Percentiles rank a stretch among this genome's conserved stretches.
These are phyloP conservation scores for Hermetia illucens DNA, from an alignment of 1,140 invertebrate species.

Conservation along the genomic window DNA sequence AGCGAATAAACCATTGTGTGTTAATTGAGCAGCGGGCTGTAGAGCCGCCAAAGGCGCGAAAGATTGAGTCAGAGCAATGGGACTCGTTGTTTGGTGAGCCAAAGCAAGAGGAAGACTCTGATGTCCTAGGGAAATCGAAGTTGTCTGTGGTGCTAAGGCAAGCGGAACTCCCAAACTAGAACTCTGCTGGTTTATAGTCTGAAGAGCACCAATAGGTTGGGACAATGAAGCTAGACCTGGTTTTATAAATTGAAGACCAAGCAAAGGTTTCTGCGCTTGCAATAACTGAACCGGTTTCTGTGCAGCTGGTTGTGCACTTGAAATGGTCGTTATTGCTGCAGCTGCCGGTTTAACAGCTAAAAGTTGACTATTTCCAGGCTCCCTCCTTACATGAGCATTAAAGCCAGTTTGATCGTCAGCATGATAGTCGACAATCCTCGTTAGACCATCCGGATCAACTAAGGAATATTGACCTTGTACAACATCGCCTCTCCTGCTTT, in stretches of 20 bases:
- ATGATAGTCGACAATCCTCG: conserved; percentile 31
- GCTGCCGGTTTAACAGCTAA: conserved; percentile 24
- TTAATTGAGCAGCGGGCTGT: too few relatives aligned
- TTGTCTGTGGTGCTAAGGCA: too few relatives aligned
- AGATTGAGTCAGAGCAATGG: conserved; percentile 8
- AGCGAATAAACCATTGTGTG: too few relatives aligned
- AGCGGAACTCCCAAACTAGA: too few relatives aligned
- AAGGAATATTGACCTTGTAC: conserved; percentile 29
- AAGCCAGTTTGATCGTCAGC: conserved; percentile 30
- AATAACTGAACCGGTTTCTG: neutral
- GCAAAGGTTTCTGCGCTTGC: conserved; percentile 13
- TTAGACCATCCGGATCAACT: conserved; percentile 31
- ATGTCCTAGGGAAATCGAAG: too few relatives aligned
- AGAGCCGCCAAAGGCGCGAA: too few relatives aligned
- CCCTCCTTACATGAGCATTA: conserved; percentile 23
- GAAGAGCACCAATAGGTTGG: too few relatives aligned
- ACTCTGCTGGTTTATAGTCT: too few relatives aligned
- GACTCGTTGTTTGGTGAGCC: too few relatives aligned
- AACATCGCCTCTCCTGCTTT: conserved; percentile 39
- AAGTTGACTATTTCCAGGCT: conserved; percentile 13
- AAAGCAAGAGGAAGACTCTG: conserved; percentile 1
- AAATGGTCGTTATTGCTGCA: conserved; percentile 14
- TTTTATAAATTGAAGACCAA: too few relatives aligned
- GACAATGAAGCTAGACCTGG: too few relatives aligned
- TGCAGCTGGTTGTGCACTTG: neutral